A percentile compares a stretch with the other conserved stretches of the same genome.
These are phyloP conservation scores for Melipona beecheii DNA, from an alignment of 2,888 invertebrate species.

Conservation along the genomic window DNA sequence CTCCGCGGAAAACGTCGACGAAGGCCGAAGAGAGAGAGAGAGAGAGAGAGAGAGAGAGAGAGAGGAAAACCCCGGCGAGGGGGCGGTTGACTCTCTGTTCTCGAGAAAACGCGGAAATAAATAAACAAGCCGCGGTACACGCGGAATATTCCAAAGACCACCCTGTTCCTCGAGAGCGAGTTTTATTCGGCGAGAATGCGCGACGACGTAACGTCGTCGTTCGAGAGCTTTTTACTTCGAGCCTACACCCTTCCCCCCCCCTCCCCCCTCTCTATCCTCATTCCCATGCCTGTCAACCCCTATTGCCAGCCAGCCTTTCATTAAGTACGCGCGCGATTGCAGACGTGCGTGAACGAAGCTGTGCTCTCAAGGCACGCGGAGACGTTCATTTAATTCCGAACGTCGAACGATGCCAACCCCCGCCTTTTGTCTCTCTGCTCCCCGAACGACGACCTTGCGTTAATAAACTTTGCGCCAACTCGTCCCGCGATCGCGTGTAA, in stretches of 20 bases:
- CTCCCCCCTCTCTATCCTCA: too few species aligned
- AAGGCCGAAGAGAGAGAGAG: constrained; percentile 1
- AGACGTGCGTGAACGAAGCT: constrained; percentile 30
- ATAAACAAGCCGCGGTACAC: constrained; percentile 68
- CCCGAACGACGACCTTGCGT: not conserved
- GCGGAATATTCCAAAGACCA: constrained; percentile 63
- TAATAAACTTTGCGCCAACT: not conserved
- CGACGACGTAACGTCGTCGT: constrained; percentile 23
- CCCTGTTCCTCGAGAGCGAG: constrained; percentile 45
- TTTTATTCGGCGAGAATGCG: constrained; percentile 46
- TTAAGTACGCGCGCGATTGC: constrained; percentile 32
- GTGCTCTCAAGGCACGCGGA: constrained; percentile 13
- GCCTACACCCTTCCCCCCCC: not conserved
- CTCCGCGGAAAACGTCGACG: constrained; percentile 61
- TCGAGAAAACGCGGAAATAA: constrained; percentile 71
- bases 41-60: not conserved
- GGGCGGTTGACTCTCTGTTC: constrained; percentile 34
- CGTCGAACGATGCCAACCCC: not conserved
- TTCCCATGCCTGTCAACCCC: not conserved
- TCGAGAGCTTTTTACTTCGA: constrained; percentile 52
- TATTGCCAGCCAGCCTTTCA: constrained; percentile 12
- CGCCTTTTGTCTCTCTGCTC: not conserved
- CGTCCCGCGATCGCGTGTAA: not conserved
- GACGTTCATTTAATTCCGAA: constrained; percentile 15
- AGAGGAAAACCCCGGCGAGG: not conserved